Conservation (phyloP, 2,888 invertebrate genomes). For the Rosalia funebris region DNA sequence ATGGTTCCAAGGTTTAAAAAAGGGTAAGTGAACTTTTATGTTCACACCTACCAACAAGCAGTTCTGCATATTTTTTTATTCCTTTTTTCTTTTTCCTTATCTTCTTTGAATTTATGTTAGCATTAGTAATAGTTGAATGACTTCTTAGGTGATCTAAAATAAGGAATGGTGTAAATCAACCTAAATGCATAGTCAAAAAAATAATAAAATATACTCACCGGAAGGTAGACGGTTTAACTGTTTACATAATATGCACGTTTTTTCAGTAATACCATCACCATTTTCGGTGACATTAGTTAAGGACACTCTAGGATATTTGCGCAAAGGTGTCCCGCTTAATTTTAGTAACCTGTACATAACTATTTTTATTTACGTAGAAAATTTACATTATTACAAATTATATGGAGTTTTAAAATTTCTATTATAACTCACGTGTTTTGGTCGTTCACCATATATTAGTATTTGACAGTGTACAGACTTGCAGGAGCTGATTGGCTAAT, state of each 20-base stretch:
- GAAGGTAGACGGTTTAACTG: constrained; percentile 49
- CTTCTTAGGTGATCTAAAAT: constrained; percentile 44
- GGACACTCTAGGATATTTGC: constrained; percentile 50
- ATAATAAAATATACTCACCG: too few relatives aligned
- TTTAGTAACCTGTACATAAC: constrained; percentile 53
- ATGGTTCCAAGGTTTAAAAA: too few relatives aligned
- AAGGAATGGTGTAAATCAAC: constrained; percentile 5
- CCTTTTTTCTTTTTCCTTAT: constrained; percentile 47
- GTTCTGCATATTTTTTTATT: constrained; percentile 69
- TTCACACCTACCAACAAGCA: constrained; percentile 74
- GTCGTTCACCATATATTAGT: background rate
- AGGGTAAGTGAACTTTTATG: too few relatives aligned
- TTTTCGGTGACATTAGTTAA: constrained; percentile 45
- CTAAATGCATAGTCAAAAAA: too few relatives aligned
- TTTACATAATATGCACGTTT: constrained; percentile 57
- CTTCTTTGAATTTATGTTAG: constrained; percentile 47
- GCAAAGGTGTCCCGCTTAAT: constrained; percentile 47
- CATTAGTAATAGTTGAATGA: constrained; percentile 54
- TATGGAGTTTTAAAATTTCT: constrained; percentile 2
- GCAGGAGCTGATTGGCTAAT: background rate
- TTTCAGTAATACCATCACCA: constrained; percentile 42
- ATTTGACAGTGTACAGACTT: constrained; percentile 5
- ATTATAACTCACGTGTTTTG: constrained; percentile 7
- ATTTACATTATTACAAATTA: constrained; percentile 2
- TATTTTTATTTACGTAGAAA: constrained; percentile 2